Base-by-base conservation (phyloP, 35 echinoderm and acorn worm genomes). In the Eucidaris tribuloides region DNA sequence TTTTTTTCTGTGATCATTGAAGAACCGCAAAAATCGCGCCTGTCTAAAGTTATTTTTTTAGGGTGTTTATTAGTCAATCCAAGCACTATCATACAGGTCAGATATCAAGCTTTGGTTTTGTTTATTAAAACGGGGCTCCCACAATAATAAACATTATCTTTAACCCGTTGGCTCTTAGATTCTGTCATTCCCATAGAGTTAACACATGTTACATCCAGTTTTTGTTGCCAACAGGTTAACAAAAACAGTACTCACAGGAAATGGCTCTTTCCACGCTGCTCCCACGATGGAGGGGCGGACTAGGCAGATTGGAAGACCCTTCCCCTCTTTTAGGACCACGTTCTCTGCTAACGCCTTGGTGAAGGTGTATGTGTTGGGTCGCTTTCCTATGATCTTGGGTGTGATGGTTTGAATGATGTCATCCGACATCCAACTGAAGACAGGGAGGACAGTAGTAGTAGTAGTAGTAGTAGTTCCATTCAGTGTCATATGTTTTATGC, bases 341-440 rank as follows among this genome's bases (percentile, higher is more conserved):
- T 87, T 46, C 72, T 93, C 91, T 22, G 84, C 91, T 9, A 93
- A 35, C 4, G 91, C 91, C 46, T 93, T 93, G 2, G 85, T 84
- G 60, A 93, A 93, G 9, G 91, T 93, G 70, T 93, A 93, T 7
- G 91, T 93, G 42, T 93, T 93, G 22, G 91, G 91, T 24, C 87
- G 74, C 44, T 90, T 93, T 0, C 90, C 96, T 39, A 99, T 38
- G 31, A 99, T 65, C 57, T 99, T 78, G 5, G 96, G 87, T 4
- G 96, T 99, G 24, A 99, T 76, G 5, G 77, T 60, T 18, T 52
- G 42, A 24, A 99, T 65, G 90, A 99, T 99, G 1, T 93, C 96
- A 50, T 99, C 96, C 3, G 81, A 65, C 96, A 99, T 99, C 96
- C 96, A 99, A 45, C 96, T 99, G 45, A 81, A 82, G n/a, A n/a